A percentile compares a stretch with the other conserved stretches of the same genome.
Conservation (phyloP, 1,140 invertebrate species). For the Ephestia elutella region DNA sequence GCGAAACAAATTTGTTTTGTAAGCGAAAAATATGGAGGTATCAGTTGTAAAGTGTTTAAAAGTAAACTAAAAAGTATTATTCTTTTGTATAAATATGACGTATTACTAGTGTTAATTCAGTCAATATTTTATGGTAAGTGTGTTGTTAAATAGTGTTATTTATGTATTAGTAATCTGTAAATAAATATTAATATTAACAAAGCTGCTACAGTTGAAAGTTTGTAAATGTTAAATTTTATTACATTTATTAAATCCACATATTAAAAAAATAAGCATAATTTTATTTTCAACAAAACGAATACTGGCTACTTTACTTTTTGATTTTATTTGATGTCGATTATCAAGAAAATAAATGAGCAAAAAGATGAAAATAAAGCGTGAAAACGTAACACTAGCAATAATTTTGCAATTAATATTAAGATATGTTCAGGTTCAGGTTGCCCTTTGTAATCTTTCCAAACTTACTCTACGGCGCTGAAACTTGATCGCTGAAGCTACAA, state of each 20-base stretch:
- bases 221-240: background rate
- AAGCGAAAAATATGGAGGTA: too few species aligned
- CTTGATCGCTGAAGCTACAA: too few species aligned
- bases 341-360: too few species aligned
- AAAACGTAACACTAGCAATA: too few species aligned
- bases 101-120: slow-evolving; percentile 33
- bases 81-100: slow-evolving; percentile 14
- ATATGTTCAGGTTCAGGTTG: too few species aligned
- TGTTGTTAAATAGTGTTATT: slow-evolving; percentile 35
- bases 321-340: too few species aligned
- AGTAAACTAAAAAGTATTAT: slow-evolving; percentile 18
- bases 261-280: background rate
- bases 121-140: slow-evolving; percentile 41
- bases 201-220: slow-evolving; percentile 10
- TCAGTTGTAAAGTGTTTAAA: background rate
- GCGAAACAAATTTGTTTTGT: too few species aligned
- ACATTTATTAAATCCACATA: background rate
- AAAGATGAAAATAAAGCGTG: too few species aligned
- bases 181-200: slow-evolving; percentile 28
- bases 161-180: slow-evolving; percentile 38
- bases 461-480: too few species aligned
- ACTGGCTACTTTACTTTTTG: too few species aligned
- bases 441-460: too few species aligned
- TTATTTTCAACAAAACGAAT: background rate
- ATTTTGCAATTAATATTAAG: too few species aligned